A percentile compares a stretch with the other conserved stretches of the same genome.
These are phyloP conservation scores for Doris montereyensis DNA, from an alignment of 2,888 invertebrate species.

Conservation along the genomic window DNA sequence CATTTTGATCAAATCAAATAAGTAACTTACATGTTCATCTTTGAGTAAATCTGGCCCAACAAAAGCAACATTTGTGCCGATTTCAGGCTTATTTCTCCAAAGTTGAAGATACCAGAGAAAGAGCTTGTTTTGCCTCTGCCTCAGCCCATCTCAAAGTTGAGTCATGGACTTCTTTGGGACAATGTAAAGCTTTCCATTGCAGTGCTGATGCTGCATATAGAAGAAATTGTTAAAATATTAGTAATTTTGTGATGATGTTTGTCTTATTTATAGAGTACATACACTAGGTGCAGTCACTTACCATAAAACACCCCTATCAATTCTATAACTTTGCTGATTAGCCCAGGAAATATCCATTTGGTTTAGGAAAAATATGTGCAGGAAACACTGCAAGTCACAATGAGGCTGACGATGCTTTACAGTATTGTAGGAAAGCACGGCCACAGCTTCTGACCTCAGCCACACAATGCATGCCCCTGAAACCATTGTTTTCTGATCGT, in stretches of 20 bases:
- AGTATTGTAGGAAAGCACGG: neutral
- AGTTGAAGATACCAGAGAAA: slow-evolving; percentile 54
- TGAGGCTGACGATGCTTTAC: too few species aligned
- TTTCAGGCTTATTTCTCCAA: slow-evolving; percentile 62
- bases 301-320: neutral
- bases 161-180: slow-evolving; percentile 55
- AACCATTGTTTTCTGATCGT: too few species aligned
- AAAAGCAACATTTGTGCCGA: slow-evolving; percentile 60
- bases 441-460: too few species aligned
- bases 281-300: too few species aligned
- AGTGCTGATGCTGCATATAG: slow-evolving; percentile 58
- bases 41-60: slow-evolving; percentile 65
- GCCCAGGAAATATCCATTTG: too few species aligned
- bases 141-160: slow-evolving; percentile 60
- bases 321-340: too few species aligned
- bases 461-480: neutral
- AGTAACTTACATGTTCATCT: slow-evolving; percentile 52
- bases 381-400: neutral
- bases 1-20: too few species aligned
- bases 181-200: slow-evolving; percentile 62
- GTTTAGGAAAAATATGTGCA: too few species aligned
- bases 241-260: neutral
- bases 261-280: too few species aligned
- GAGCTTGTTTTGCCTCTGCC: slow-evolving; percentile 58
- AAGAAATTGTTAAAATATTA: neutral